Evolutionary conservation across 2,113 vertebrate genomes (phyloP), one percentile per base, ranked within the genome.

Genomic region (Aptenodytes patagonicus): DNA sequence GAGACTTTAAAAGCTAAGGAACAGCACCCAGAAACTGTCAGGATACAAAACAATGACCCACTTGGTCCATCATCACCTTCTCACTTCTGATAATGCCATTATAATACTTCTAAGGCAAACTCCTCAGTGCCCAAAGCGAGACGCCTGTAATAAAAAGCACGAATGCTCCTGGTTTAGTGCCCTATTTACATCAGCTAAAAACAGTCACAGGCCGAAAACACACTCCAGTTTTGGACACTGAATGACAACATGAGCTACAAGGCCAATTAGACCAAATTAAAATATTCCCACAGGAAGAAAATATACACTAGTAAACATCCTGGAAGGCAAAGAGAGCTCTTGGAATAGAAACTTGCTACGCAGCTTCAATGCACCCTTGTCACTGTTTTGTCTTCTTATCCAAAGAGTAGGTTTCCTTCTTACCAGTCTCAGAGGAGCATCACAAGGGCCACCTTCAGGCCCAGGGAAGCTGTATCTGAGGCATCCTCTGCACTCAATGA

Each of bases 281-380:
- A 79, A 89, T 72, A 85, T n/a, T 83, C 46, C 58, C 44, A 54
- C 34, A 65, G 54, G 62, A 91, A 70, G 73, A 91, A 91, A 87
- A 85, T 22, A 89, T 10, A n/a, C 28, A 61, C 7, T 24, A 73
- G 40, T 49, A 90, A 91, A 73, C 31, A 78, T 36, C 26, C 49
- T 66, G 57, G 77, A 75, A 87, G 69, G 44, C 57, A 85, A 82
- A 85, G 20, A 44, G 13, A 46, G 13, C n/a, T 83, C 82, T 49
- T 72, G 26, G 47, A 79, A 83, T 1, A 87, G 36, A 72, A 93
- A 69, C 54, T 85, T 82, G n/a, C 10, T 26, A 36, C 13, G 31
- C 65, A 87, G 47, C 52, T 76, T 82, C 77, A 83, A 57, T 9
- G 31, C 28, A 61, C 5, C 46, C 78, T 49, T 47, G 29, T 29